phyloP scores from a whole-genome alignment of 2,888 invertebrate species.

The Eumerus sabulonum region DNA sequence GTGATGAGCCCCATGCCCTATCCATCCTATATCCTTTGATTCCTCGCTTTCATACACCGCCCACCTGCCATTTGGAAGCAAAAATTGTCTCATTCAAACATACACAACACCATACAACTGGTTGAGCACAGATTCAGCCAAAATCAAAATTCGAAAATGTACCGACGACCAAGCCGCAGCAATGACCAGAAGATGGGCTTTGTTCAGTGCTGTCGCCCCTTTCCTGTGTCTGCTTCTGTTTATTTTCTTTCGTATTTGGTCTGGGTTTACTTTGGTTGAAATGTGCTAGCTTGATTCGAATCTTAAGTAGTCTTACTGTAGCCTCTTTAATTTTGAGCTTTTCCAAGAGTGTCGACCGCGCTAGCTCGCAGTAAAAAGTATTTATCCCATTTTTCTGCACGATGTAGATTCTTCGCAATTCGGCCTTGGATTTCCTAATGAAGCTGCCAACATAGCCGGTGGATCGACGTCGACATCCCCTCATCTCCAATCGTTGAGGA shows the following conservation, averaged over 20 bases:
- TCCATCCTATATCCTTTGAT: neutral
- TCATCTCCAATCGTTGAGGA: conserved; percentile 75
- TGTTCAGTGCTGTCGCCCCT: too few relatives aligned
- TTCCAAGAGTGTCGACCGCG: conserved; percentile 34
- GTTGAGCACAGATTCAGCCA: conserved; percentile 64
- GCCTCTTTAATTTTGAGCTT: conserved; percentile 64
- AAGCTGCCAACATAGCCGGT: conserved; percentile 72
- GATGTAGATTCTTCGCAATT: conserved; percentile 74
- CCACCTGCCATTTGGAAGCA: conserved; percentile 28
- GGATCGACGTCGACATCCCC: conserved; percentile 76
- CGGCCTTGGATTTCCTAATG: conserved; percentile 73
- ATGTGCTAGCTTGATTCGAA: conserved; percentile 62
- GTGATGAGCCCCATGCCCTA: conserved; percentile 2
- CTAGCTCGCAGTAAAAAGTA: conserved; percentile 6
- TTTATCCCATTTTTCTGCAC: neutral
- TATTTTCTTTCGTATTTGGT: neutral
- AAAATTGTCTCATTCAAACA: conserved; percentile 28
- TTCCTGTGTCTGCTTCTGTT: too few relatives aligned
- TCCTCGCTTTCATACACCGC: conserved; percentile 34
- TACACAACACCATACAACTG: conserved; percentile 43
- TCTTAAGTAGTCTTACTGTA: conserved; percentile 38
- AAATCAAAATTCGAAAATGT: conserved; percentile 39
- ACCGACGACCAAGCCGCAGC: too few relatives aligned
- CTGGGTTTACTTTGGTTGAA: conserved; percentile 54
- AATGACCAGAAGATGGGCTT: too few relatives aligned